Percentiles rank a stretch among this genome's conserved stretches.
Evolutionary conservation across 2,888 invertebrate genomes (phyloP).

Genomic region (Tachina grossa): DNA sequence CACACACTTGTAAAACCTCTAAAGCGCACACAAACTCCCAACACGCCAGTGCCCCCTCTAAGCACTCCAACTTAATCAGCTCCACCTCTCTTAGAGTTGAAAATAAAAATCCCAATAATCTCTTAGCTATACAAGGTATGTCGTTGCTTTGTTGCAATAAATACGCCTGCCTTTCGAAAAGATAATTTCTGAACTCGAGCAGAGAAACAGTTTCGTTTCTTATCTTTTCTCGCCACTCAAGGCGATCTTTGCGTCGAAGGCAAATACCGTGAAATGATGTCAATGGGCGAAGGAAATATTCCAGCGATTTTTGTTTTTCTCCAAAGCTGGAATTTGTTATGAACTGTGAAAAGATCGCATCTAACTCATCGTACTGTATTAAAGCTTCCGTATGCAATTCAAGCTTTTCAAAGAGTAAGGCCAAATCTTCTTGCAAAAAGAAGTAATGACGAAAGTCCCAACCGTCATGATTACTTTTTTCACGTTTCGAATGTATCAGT

Average conservation of each 20-base stretch:
- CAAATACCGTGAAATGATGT: slow-evolving; percentile 93
- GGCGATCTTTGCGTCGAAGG: slow-evolving; percentile 85
- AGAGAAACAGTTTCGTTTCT: slow-evolving; percentile 85
- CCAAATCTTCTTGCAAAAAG: slow-evolving; percentile 96
- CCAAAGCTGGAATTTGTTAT: slow-evolving; percentile 96
- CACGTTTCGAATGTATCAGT: slow-evolving; percentile 93
- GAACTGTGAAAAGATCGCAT: slow-evolving; percentile 98
- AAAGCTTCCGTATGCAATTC: slow-evolving; percentile 96
- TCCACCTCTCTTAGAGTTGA: slow-evolving; percentile 93
- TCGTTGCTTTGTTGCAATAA: slow-evolving; percentile 85
- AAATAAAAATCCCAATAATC: slow-evolving; percentile 94
- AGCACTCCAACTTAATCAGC: slow-evolving; percentile 90
- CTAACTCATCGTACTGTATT: slow-evolving; percentile 98
- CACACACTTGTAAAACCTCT: slow-evolving; percentile 93
- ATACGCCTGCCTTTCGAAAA: slow-evolving; percentile 96
- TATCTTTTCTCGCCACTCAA: slow-evolving; percentile 82
- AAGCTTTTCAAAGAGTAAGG: slow-evolving; percentile 96
- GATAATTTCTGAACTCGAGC: slow-evolving; percentile 95
- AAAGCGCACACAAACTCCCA: slow-evolving; percentile 97
- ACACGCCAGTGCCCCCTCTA: slow-evolving; percentile 93
- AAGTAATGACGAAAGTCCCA: slow-evolving; percentile 99
- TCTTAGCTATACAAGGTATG: slow-evolving; percentile 89
- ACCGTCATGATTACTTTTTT: slow-evolving; percentile 93
- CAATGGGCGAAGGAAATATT: slow-evolving; percentile 90
- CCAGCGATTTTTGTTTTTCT: slow-evolving; percentile 93